Evolutionary conservation across 2,888 invertebrate genomes (phyloP).

Genomic region (Thymelicus acteon): DNA sequence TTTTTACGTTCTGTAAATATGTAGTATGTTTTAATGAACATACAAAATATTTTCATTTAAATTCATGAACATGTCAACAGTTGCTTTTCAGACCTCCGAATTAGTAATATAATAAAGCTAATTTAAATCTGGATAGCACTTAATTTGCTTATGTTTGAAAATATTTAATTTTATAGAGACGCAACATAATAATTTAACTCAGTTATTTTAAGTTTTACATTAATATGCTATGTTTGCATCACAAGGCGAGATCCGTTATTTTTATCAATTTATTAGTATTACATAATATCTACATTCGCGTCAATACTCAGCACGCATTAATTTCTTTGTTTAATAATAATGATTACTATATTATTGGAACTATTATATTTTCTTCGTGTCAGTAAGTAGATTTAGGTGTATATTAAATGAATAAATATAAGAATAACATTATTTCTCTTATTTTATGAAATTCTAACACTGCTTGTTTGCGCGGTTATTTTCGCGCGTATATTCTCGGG

Average conservation of each 20-base stretch:
- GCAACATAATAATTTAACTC: background rate
- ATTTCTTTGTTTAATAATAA: constrained; percentile 43
- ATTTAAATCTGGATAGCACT: background rate
- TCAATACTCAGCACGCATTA: constrained; percentile 45
- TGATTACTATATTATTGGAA: constrained; percentile 49
- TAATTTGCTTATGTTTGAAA: background rate
- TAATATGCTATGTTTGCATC: constrained; percentile 34
- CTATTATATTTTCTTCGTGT: constrained; percentile 66
- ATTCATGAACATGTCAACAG: too few relatives aligned
- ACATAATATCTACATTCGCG: constrained; percentile 35
- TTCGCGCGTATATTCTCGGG: too few relatives aligned
- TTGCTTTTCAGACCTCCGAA: too few relatives aligned
- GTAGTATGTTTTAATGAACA: background rate
- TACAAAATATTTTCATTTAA: too few relatives aligned
- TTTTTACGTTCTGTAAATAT: background rate
- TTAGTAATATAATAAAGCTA: background rate
- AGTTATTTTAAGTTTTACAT: constrained; percentile 35
- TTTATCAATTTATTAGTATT: constrained; percentile 17
- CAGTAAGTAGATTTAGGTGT: constrained; percentile 80
- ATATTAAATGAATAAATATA: constrained; percentile 80
- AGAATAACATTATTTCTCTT: constrained; percentile 52
- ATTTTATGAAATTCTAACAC: constrained; percentile 28
- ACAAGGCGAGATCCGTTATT: background rate
- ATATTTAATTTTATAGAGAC: background rate
- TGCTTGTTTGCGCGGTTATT: too few relatives aligned